Percentiles rank a stretch among this genome's conserved stretches.
Evolutionary conservation across 2,113 vertebrate genomes (phyloP).

Genomic region (Plotosus lineatus): DNA sequence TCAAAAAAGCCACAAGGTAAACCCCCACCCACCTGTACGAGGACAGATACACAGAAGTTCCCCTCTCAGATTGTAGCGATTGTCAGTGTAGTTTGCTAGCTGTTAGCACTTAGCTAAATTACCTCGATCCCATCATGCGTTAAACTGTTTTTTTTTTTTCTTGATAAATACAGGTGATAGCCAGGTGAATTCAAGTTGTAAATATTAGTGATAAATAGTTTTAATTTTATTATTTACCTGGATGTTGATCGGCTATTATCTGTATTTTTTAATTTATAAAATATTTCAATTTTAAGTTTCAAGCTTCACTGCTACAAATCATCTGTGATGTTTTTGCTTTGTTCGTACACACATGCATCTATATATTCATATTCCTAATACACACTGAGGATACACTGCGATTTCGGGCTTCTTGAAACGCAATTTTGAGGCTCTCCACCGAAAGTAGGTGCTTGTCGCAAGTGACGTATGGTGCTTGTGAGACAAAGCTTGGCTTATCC

Average conservation of each 20-base stretch:
- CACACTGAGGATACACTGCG: not conserved
- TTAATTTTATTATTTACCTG: not conserved
- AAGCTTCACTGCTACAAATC: not conserved
- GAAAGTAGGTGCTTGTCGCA: too few species aligned
- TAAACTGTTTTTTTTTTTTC: not conserved
- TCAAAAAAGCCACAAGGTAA: too few species aligned
- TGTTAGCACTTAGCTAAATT: not conserved
- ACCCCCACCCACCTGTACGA: too few species aligned
- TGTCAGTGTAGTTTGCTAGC: too few species aligned
- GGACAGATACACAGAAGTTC: too few species aligned
- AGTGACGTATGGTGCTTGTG: too few species aligned
- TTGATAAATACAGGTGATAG: not conserved
- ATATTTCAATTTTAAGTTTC: not conserved
- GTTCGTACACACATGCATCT: not conserved
- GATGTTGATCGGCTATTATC: not conserved
- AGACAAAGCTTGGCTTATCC: too few species aligned
- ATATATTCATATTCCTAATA: not conserved
- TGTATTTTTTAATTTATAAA: too few species aligned
- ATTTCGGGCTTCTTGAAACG: not conserved
- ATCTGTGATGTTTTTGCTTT: not conserved
- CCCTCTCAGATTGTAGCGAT: too few species aligned
- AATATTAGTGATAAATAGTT: not conserved
- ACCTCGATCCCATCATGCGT: not conserved
- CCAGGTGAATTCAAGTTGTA: not conserved
- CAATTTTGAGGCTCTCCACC: too few species aligned